phyloP scores from a whole-genome alignment of 2,113 vertebrate genomes.

The Vulpes lagopus region DNA sequence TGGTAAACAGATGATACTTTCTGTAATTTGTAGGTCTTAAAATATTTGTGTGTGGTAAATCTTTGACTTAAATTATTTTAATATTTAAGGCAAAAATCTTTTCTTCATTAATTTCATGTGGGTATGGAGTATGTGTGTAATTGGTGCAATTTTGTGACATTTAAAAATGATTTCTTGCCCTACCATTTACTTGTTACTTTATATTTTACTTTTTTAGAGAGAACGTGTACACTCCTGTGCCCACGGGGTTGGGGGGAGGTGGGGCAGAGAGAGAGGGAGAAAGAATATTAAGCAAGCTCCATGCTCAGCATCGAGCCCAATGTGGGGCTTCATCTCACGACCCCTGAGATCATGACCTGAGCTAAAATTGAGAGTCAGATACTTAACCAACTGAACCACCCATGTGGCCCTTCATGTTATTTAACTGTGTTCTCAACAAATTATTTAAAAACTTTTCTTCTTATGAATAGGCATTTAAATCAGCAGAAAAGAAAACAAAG shows the following conservation, averaged over 20 bases:
- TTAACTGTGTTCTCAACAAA: conserved; percentile 32
- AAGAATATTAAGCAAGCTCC: not conserved
- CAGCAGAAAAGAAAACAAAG: conserved; percentile 99
- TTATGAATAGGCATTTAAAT: conserved; percentile 94
- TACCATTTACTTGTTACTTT: conserved; percentile 21
- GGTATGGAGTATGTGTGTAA: not conserved
- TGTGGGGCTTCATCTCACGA: not conserved
- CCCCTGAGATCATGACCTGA: not conserved
- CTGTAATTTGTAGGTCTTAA: conserved; percentile 46
- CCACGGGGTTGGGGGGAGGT: not conserved
- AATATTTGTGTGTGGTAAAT: not conserved
- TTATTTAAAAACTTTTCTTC: conserved; percentile 41
- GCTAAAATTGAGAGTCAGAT: not conserved
- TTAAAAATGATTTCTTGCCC: not conserved
- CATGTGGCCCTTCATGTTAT: not conserved
- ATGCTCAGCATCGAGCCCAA: not conserved
- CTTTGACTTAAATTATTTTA: conserved; percentile 56
- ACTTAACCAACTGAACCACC: not conserved
- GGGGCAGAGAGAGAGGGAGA: not conserved
- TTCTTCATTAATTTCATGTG: not conserved
- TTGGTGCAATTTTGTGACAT: conserved; percentile 21
- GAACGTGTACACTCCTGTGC: not conserved
- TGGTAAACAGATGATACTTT: not conserved
- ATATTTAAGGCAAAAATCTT: conserved; percentile 44
- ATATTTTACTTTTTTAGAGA: not conserved